Evolutionary conservation across 2,888 invertebrate genomes (phyloP), one percentile per base, ranked within the genome.

Genomic region (Hedya salicella): DNA sequence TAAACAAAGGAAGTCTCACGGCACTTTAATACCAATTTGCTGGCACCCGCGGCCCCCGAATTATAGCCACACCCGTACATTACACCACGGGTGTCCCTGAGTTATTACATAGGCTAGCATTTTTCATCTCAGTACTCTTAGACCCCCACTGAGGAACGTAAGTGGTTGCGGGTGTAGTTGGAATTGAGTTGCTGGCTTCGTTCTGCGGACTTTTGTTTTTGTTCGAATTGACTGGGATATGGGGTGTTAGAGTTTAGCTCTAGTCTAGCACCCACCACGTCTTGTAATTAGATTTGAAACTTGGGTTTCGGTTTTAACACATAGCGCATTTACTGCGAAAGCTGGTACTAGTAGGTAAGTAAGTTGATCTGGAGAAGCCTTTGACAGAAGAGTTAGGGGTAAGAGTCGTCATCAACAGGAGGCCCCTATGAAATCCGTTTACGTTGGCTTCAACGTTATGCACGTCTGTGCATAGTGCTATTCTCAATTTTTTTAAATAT

Each of bases 1-100:
- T 64, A 64, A 64, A 64, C 59, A 64, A 59, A 57, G 56, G 63
- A 25, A 25, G 56, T 50, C 68, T 63, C 71, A 68, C 69, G 62
- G 49, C 52, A 65, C 60, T 60, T 65, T 65, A 60, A 65, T 65
- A 60, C 60, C 65, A 60, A 65, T 65, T 65, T 65, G 63, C 56
- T 57, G 48, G 63, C 40, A 40, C 63, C 30, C 63, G 56, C 56
- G 56, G 16, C 32, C 70, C 74, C 72, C 61, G 70, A 44, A 50
- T 49, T 63, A 56, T 50, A 11, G 30, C 19, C 64, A 36, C 49
- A 54, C 54, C 59, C 59, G 17, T 56, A 56, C 60, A 60, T 60
- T 60, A 65, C 32, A 52, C 65, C 52, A 13, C 65, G 65, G 65
- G 65, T 66, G 65, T 39, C 13, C 59, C 30, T 40, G 60, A 65